Percentiles rank a stretch among this genome's conserved stretches.
Evolutionary conservation across 2,797 vertebrate genomes (phyloP).

Genomic region (Telmatherina bonti): DNA sequence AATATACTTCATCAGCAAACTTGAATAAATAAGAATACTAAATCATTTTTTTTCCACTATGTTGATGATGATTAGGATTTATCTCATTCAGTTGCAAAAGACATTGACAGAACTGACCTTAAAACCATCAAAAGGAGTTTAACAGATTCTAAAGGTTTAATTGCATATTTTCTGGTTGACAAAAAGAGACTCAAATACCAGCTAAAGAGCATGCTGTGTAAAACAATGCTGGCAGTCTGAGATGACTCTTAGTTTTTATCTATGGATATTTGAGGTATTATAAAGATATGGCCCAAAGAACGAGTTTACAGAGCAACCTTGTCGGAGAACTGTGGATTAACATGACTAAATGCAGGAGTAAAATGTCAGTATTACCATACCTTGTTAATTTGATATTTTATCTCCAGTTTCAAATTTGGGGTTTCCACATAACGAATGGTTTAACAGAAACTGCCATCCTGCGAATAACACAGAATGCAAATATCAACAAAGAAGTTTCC

Average conservation of each 20-base stretch:
- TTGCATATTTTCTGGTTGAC: constrained; percentile 59
- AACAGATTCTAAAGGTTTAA: constrained; percentile 67
- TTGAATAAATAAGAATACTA: too few species aligned
- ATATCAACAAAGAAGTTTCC: constrained; percentile 53
- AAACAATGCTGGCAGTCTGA: constrained; percentile 28
- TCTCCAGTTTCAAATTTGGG: constrained; percentile 50
- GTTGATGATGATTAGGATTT: constrained; percentile 43
- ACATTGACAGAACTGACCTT: constrained; percentile 55
- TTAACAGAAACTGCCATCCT: constrained; percentile 39
- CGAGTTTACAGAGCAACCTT: constrained; percentile 27
- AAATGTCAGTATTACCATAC: constrained; percentile 74
- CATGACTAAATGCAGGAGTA: constrained; percentile 50
- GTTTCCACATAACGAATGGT: constrained; percentile 52
- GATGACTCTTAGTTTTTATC: constrained; percentile 38
- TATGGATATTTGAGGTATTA: constrained; percentile 54
- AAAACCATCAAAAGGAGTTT: constrained; percentile 42
- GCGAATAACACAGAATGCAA: constrained; percentile 45
- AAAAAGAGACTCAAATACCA: constrained; percentile 55
- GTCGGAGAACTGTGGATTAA: constrained; percentile 42
- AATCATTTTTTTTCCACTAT: not conserved
- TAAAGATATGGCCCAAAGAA: constrained; percentile 28
- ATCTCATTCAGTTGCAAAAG: constrained; percentile 34
- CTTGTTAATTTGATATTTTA: constrained; percentile 67
- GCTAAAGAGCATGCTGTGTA: constrained; percentile 35
- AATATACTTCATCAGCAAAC: not conserved